phyloP scores from a whole-genome alignment of 2,797 vertebrate species.

The Alauda arvensis region DNA sequence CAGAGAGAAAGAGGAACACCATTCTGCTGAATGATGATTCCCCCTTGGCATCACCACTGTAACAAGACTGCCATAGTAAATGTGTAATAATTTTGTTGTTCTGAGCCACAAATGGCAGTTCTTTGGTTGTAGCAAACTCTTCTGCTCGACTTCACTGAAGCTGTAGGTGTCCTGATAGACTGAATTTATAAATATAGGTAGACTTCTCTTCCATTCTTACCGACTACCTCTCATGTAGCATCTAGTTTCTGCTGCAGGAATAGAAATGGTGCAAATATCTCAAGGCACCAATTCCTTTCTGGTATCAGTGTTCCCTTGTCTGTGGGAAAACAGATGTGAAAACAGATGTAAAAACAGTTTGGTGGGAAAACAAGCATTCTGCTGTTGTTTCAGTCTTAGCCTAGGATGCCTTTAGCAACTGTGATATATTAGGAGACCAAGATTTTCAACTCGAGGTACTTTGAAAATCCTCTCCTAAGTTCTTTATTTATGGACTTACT shows the following conservation, averaged over 20 bases:
- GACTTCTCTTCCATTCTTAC: background rate
- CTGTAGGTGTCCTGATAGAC: background rate
- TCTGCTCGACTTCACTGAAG: background rate
- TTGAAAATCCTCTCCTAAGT: background rate
- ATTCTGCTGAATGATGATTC: background rate
- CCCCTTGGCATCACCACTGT: background rate
- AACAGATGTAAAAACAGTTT: constrained; percentile 6
- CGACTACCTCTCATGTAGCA: background rate
- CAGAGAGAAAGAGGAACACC: background rate
- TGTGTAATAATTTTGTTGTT: background rate
- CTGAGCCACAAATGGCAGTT: background rate
- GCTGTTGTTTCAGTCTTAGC: background rate
- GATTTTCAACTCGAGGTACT: background rate
- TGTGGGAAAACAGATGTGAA: background rate
- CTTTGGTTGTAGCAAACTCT: background rate
- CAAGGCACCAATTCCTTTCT: constrained; percentile 16
- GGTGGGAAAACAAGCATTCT: background rate
- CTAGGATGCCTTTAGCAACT: background rate
- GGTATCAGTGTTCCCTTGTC: background rate
- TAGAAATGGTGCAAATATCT: constrained; percentile 6
- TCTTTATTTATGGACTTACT: background rate
- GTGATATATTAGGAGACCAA: background rate
- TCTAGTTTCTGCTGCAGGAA: background rate
- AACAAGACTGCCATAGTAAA: background rate
- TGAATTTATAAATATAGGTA: constrained; percentile 10